Evolutionary conservation across 2,888 invertebrate species (phyloP).

Genomic region (Bugulina stolonifera): DNA sequence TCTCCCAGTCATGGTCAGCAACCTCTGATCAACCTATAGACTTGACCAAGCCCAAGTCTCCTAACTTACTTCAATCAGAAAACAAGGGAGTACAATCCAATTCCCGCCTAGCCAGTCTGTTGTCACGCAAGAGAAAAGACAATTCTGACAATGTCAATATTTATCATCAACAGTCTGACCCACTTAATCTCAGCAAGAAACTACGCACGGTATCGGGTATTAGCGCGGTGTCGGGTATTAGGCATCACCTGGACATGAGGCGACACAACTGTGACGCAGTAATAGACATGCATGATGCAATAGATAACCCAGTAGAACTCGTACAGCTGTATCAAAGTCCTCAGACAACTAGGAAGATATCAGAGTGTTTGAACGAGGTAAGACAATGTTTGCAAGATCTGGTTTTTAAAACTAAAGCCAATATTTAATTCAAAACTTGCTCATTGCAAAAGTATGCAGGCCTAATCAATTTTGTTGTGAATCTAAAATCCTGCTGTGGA

Average conservation of each 20-base stretch:
- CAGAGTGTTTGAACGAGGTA: neutral
- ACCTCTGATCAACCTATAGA: neutral
- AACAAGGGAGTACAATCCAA: too few relatives aligned
- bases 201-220: neutral
- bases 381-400: too few relatives aligned
- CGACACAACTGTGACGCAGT: neutral
- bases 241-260: neutral
- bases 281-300: constrained; percentile 19
- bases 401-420: too few relatives aligned
- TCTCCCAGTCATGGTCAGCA: neutral
- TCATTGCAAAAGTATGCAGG: too few relatives aligned
- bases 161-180: neutral
- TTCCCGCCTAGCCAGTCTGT: neutral
- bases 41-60: constrained; percentile 1
- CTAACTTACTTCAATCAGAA: too few relatives aligned
- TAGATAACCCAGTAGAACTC: constrained; percentile 2
- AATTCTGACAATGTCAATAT: neutral
- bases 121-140: constrained; percentile 2
- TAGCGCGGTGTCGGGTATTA: neutral
- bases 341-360: neutral
- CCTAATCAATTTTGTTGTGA: too few relatives aligned
- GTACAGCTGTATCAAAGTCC: neutral
- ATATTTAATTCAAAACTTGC: too few relatives aligned
- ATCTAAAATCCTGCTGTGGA: too few relatives aligned
- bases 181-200: constrained; percentile 19